Evolutionary conservation across 2,888 invertebrate genomes (phyloP).

Genomic region (Drosophila paramelanica): DNA sequence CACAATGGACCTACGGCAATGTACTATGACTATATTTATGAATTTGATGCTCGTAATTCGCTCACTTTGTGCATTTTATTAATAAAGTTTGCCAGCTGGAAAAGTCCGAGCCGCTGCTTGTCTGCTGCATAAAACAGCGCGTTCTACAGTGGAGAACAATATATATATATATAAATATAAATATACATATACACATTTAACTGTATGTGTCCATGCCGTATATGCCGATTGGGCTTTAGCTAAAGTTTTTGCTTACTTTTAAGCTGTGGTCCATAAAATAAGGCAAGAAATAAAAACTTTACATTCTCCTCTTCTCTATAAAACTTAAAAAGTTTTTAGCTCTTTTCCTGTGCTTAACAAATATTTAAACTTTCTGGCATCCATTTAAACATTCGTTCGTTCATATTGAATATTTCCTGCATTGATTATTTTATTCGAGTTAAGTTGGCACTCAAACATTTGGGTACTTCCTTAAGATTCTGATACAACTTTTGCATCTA

Average conservation of each 20-base stretch:
- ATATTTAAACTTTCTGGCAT: conserved; percentile 24
- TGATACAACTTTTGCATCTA: neutral
- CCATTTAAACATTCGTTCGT: conserved; percentile 7
- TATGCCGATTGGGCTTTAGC: conserved; percentile 41
- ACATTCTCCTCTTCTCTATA: conserved; percentile 10
- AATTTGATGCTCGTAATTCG: conserved; percentile 68
- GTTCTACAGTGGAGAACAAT: conserved; percentile 1
- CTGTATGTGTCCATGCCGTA: conserved; percentile 10
- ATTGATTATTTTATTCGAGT: conserved; percentile 23
- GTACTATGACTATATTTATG: conserved; percentile 52
- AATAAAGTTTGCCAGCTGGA: conserved; percentile 67
- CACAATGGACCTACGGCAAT: conserved; percentile 59
- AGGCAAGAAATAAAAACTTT: conserved; percentile 25
- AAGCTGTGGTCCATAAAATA: conserved; percentile 42
- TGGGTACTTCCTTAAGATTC: neutral
- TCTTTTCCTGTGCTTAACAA: conserved; percentile 5
- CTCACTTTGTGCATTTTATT: conserved; percentile 74
- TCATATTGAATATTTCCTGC: conserved; percentile 12
- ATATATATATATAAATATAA: neutral
- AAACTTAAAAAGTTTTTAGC: conserved; percentile 28
- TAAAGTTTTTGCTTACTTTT: conserved; percentile 43
- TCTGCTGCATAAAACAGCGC: conserved; percentile 33
- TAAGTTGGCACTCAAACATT: conserved; percentile 12
- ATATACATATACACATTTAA: neutral
- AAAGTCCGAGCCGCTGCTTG: conserved; percentile 37